Base-by-base conservation (phyloP, 2,797 vertebrate genomes). In the Siniperca undulata region DNA sequence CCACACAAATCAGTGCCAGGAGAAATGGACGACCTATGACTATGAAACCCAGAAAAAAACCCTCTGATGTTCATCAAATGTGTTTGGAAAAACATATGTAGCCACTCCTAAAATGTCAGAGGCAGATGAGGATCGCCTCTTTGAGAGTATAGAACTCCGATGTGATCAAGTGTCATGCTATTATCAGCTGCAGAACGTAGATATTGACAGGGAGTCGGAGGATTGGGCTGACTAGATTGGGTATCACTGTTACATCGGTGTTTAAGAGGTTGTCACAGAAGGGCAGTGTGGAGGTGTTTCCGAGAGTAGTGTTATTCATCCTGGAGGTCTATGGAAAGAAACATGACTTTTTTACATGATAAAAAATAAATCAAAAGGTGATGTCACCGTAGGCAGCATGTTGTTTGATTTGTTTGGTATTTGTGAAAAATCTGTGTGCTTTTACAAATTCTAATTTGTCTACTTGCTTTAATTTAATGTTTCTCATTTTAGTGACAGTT, bases 121-220 rank as follows among this genome's bases (percentile, higher is more conserved):
- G 1, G 69, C 74, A 42, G 50, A 75, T 67, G 11, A 86, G 7
- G 19, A 81, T 22, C 0, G 55, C 59, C 55, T 22, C 17, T 10
- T 30, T 30, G 52, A 89, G 16, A 44, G 68, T 4, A 30, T 76
- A 84, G 46, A 89, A 66, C 46, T 91, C 73, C 27, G 27, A 30
- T 3, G 27, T 30, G 27, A 30, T 58, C 56, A 40, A n/a, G 17
- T 61, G 38, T 61, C 40, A 55, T 5, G 82, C 86, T 34, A 77
- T 12, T 12, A 91, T 89, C 73, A 89, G 46, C 17, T 72, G 46
- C 66, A 90, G 62, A 53, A 91, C 70, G 56, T 78, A 88, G 82
- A 77, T 60, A 40, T 55, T 75, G 68, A 66, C 3, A 17, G 84
- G 83, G 7, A 90, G 46, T 60, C 38, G 34, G 24, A 86, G 0